phyloP scores from a whole-genome alignment of 2,797 vertebrate genomes.

The Percopsis omiscomaycus region DNA sequence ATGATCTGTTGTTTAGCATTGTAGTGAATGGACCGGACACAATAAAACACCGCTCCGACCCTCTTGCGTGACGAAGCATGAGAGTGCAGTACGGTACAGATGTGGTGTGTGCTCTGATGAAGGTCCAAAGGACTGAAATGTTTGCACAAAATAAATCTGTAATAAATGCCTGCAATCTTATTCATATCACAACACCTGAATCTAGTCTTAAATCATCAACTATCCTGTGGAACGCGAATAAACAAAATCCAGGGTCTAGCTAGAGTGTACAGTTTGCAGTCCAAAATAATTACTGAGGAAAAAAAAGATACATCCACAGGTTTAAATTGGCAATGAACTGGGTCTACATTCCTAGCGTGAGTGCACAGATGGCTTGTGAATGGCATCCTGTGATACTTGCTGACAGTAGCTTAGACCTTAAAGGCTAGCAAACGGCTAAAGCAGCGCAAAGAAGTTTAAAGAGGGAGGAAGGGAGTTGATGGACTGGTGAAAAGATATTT shows the following conservation, averaged over 20 bases:
- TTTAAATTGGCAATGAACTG: slow-evolving; percentile 43
- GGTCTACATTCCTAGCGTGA: slow-evolving; percentile 43
- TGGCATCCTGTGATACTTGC: slow-evolving; percentile 24
- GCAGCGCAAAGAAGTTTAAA: background rate
- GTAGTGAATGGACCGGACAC: too few species aligned
- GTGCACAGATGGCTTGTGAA: slow-evolving; percentile 37
- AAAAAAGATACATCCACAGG: slow-evolving; percentile 18
- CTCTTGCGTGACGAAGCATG: too few species aligned
- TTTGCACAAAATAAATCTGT: too few species aligned
- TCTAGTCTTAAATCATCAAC: too few species aligned
- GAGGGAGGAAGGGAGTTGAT: background rate
- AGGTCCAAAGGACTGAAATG: too few species aligned
- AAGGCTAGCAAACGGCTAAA: background rate
- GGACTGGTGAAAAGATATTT: background rate
- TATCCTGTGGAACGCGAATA: too few species aligned
- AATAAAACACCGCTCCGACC: too few species aligned
- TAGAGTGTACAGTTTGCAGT: background rate
- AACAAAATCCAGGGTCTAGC: background rate
- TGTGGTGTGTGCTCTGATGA: too few species aligned
- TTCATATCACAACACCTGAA: too few species aligned
- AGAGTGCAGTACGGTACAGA: too few species aligned
- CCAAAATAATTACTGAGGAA: slow-evolving; percentile 12
- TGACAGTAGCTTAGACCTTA: slow-evolving; percentile 3
- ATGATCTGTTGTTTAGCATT: too few species aligned
- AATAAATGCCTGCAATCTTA: too few species aligned